These are phyloP conservation scores for Ictidomys tridecemlineatus DNA, from an alignment of 2,113 vertebrate genomes.

Conservation along the genomic window DNA sequence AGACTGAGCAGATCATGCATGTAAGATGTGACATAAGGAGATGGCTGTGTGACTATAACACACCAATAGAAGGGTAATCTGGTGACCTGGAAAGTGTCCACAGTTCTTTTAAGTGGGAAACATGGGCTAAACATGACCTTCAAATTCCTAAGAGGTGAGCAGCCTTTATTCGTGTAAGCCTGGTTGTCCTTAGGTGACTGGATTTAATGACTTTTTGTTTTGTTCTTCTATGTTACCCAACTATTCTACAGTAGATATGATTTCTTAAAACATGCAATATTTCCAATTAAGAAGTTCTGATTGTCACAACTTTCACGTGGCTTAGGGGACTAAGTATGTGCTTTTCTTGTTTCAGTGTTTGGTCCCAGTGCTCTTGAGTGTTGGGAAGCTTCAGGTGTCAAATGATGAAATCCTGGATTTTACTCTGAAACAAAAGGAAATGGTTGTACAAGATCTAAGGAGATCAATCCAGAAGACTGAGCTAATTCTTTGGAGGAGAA, in stretches of 20 bases:
- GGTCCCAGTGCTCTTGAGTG: background rate
- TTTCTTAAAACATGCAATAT: too few relatives aligned
- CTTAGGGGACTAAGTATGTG: background rate
- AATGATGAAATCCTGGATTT: conserved; percentile 43
- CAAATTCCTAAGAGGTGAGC: conserved; percentile 26
- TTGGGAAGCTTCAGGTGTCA: background rate
- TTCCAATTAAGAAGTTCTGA: too few relatives aligned
- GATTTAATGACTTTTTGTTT: too few relatives aligned
- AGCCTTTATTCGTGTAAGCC: background rate
- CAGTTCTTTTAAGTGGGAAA: conserved; percentile 6
- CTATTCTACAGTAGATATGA: too few relatives aligned
- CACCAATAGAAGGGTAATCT: background rate
- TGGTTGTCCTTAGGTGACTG: background rate
- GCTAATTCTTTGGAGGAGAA: background rate
- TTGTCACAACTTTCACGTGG: background rate
- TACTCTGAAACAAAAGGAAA: conserved; percentile 56
- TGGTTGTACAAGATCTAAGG: conserved; percentile 62
- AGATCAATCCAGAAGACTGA: conserved; percentile 32
- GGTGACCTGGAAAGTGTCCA: background rate
- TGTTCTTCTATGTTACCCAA: too few relatives aligned
- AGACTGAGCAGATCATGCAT: too few relatives aligned
- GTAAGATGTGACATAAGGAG: too few relatives aligned
- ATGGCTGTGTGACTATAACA: too few relatives aligned
- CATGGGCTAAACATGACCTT: background rate
- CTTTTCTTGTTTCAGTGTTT: background rate